Conservation (phyloP, 2,113 vertebrate genomes). For the Chauna torquata region DNA sequence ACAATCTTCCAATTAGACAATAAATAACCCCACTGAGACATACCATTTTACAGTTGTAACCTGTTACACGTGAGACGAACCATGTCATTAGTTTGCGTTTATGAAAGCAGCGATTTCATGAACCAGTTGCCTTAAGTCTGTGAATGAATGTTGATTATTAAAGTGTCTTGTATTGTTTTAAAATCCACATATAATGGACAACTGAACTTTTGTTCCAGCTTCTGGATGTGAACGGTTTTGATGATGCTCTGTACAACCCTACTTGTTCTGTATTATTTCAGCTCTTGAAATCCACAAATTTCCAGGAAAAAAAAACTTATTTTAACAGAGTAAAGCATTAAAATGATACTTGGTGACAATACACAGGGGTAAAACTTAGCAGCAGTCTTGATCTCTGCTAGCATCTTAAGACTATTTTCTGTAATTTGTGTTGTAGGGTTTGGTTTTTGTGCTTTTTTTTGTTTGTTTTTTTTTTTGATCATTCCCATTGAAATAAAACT, state of each 20-base stretch:
- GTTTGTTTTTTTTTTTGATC: neutral
- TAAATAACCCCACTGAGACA: neutral
- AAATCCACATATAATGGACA: constrained; percentile 48
- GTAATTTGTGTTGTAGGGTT: neutral
- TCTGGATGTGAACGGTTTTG: neutral
- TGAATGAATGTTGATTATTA: constrained; percentile 75
- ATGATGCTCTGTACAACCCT: neutral
- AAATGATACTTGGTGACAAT: neutral
- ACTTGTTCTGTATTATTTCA: neutral
- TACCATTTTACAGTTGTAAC: neutral
- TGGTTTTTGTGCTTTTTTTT: neutral
- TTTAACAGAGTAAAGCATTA: neutral
- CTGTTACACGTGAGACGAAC: neutral
- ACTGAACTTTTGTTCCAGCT: constrained; percentile 62
- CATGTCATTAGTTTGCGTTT: neutral
- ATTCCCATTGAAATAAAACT: neutral
- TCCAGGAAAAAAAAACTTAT: neutral
- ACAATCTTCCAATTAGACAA: neutral
- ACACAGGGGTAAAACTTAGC: neutral
- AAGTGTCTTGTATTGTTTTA: constrained; percentile 68
- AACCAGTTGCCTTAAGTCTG: constrained; percentile 83
- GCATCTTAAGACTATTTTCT: neutral
- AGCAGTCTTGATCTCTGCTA: neutral
- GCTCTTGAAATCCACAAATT: neutral
- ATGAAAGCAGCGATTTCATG: constrained; percentile 58